These are phyloP conservation scores for Xyrichtys novacula DNA, from an alignment of 2,797 vertebrate species.

Conservation along the genomic window DNA sequence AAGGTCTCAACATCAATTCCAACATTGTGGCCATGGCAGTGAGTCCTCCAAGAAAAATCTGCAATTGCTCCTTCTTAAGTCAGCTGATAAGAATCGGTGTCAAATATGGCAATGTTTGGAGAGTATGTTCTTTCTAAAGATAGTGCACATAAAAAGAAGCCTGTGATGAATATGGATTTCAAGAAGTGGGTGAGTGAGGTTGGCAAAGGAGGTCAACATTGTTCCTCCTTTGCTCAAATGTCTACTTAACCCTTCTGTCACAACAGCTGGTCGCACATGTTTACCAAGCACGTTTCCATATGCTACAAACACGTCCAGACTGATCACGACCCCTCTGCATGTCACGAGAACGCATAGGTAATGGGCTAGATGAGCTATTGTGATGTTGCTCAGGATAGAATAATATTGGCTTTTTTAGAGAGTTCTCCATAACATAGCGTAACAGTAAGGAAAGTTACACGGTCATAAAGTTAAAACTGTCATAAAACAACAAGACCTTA, in stretches of 20 bases:
- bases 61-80: background rate
- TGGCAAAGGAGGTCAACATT: conserved; percentile 9
- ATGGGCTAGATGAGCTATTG: background rate
- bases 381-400: too few relatives aligned
- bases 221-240: conserved; percentile 22
- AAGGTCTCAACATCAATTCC: background rate
- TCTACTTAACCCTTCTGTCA: conserved; percentile 36
- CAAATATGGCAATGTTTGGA: background rate
- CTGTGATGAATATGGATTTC: background rate
- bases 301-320: conserved; percentile 29
- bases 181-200: background rate
- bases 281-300: conserved; percentile 52
- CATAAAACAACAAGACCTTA: background rate
- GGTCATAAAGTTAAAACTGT: background rate
- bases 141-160: background rate
- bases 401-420: background rate
- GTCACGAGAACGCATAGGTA: conserved; percentile 5
- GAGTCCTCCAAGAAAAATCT: background rate
- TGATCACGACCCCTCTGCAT: background rate
- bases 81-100: background rate
- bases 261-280: conserved; percentile 54
- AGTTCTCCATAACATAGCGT: accelerated
- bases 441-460: background rate
- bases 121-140: conserved; percentile 2
- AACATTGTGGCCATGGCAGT: background rate